Base-by-base conservation (phyloP, 2,113 vertebrate genomes). In the Hypomesus transpacificus region DNA sequence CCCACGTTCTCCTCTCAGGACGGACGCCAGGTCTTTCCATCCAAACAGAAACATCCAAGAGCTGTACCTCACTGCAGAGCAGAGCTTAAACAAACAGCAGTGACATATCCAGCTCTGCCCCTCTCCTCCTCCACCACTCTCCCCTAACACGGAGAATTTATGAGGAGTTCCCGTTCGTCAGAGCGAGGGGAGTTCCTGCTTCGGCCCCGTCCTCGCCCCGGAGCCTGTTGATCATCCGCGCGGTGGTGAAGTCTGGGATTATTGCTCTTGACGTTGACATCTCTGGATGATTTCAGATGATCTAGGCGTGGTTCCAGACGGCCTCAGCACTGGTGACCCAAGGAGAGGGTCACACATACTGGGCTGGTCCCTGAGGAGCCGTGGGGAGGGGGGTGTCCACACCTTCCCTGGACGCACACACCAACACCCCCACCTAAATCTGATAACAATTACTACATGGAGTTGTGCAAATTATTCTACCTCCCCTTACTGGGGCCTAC, bases 371-470 rank as follows among this genome's bases (percentile, higher is more conserved):
- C 75, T 34, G 17, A 53, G 81, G 85, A 80, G 77, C 79, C 84
- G 80, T 78, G 80, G 77, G 80, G 53, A 63, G 84, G 74, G 70
- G 31, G 73, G 76, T 82, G 84, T 79, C 77, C 82, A 84, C 83
- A 83, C 82, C 84, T 88, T 82, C 74, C 28, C 69, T 71, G 80
- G 82, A 88, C 59, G 66, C 80, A 71, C 66, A 73, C 78, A 75
- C 85, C 69, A 75, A 63, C 70, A 80, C 67, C 50, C 68, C 66
- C 84, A 68, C 9, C 39, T 63, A 85, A 84, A 80, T 87, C 87
- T 91, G 89, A 88, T 85, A 87, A 78, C 72, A 88, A 90, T 90
- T 89, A 88, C 81, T 21, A 51, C 69, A 78, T 73, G 82, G 75
- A 87, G 83, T 86, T 85, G 60, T 66, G 68, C 60, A 69, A 73